These are phyloP conservation scores for Graphium colonna DNA, from an alignment of 2,888 invertebrate species.

Conservation along the genomic window DNA sequence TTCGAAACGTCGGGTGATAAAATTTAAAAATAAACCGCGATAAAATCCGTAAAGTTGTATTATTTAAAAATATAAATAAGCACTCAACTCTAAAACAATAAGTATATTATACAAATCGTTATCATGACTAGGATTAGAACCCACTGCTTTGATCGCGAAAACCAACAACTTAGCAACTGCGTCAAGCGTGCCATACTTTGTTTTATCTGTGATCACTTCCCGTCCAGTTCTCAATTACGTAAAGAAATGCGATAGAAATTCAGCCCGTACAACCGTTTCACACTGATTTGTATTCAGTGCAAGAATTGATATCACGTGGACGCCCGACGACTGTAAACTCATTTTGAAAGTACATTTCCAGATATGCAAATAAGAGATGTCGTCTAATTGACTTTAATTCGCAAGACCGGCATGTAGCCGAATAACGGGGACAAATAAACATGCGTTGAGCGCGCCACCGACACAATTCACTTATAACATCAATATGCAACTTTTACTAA, in stretches of 20 bases:
- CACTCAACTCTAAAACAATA: too few species aligned
- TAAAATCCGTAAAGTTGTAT: too few species aligned
- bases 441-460: background rate
- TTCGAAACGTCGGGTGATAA: too few species aligned
- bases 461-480: too few species aligned
- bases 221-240: background rate
- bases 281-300: background rate
- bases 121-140: constrained; percentile 17
- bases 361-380: background rate
- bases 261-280: background rate
- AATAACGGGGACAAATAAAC: background rate
- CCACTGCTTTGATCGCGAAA: too few species aligned
- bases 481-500: too few species aligned
- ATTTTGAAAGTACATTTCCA: background rate
- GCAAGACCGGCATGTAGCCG: background rate
- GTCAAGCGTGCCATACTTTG: background rate
- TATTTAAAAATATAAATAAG: too few species aligned
- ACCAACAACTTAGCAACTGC: background rate
- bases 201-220: background rate
- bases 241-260: background rate
- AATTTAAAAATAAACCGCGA: too few species aligned
- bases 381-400: background rate
- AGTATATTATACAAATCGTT: too few species aligned
- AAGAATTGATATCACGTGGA: background rate
- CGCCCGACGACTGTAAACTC: background rate